A percentile compares a stretch with the other conserved stretches of the same genome.
These are phyloP conservation scores for Ormyrus thymus DNA, from an alignment of 2,888 invertebrate genomes.

Conservation along the genomic window DNA sequence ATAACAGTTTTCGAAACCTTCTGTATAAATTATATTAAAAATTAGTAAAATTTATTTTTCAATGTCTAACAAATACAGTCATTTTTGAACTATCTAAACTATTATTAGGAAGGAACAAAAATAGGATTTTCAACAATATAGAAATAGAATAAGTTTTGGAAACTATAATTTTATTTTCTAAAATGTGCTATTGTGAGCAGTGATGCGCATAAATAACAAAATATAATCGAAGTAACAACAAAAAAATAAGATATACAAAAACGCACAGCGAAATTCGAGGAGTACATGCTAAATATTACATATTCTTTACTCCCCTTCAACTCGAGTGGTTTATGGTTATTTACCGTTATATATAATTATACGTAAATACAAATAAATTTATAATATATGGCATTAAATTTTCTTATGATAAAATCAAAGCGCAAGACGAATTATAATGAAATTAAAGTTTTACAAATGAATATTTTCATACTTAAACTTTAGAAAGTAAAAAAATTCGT, in stretches of 20 bases:
- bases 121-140: no score
- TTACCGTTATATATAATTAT: constrained; percentile 22
- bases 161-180: constrained; percentile 50
- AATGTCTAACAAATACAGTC: no score
- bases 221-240: constrained; percentile 53
- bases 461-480: background rate
- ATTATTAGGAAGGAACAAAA: no score
- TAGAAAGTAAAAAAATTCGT: constrained; percentile 7
- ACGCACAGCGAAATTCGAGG: constrained; percentile 29
- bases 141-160: constrained; percentile 4
- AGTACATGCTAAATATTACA: constrained; percentile 20
- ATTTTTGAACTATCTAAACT: no score
- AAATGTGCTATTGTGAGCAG: constrained; percentile 49
- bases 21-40: no score
- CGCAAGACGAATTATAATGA: constrained; percentile 9
- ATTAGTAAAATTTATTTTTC: no score
- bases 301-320: constrained; percentile 26
- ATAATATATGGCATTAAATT: constrained; percentile 49
- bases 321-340: constrained; percentile 27
- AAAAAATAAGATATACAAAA: constrained; percentile 43
- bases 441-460: background rate
- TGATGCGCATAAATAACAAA: constrained; percentile 50
- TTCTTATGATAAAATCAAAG: constrained; percentile 33
- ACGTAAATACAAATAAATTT: constrained; percentile 43
- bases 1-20: no score